phyloP scores from a whole-genome alignment of 2,888 invertebrate genomes.

The Drosophila ezoana region DNA sequence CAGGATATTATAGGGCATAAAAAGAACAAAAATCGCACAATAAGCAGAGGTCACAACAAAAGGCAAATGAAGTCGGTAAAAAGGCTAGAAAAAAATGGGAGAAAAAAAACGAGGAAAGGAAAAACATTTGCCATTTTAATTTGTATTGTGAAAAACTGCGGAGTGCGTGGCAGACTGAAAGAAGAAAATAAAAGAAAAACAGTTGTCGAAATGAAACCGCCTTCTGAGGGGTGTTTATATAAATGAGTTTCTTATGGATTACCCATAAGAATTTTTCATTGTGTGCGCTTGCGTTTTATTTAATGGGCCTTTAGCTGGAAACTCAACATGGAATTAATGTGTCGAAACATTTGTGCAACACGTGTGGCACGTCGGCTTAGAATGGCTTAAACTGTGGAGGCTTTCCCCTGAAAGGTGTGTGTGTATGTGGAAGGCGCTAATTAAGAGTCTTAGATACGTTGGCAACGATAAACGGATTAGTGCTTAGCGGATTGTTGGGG shows the following conservation, averaged over 20 bases:
- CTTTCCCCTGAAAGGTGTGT: background rate
- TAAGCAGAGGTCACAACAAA: slow-evolving; percentile 51
- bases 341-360: slow-evolving; percentile 42
- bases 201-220: slow-evolving; percentile 37
- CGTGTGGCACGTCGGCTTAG: slow-evolving; percentile 41
- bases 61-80: slow-evolving; percentile 33
- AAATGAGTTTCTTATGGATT: slow-evolving; percentile 45
- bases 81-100: background rate
- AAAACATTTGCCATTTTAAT: slow-evolving; percentile 57
- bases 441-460: slow-evolving; percentile 27
- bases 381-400: slow-evolving; percentile 27
- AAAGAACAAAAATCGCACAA: slow-evolving; percentile 14
- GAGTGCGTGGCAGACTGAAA: background rate
- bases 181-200: slow-evolving; percentile 10
- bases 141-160: slow-evolving; percentile 43
- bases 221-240: slow-evolving; percentile 30
- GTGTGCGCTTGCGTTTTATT: slow-evolving; percentile 29
- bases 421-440: slow-evolving; percentile 23
- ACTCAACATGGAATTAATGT: slow-evolving; percentile 38
- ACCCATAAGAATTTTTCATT: slow-evolving; percentile 37
- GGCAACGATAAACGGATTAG: slow-evolving; percentile 29
- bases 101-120: slow-evolving; percentile 1
- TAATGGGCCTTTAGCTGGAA: slow-evolving; percentile 42
- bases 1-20: slow-evolving; percentile 14
- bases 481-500: slow-evolving; percentile 3